Percentiles rank a stretch among this genome's conserved stretches.
phyloP scores from a whole-genome alignment of 2,797 vertebrate genomes.

The Rhinoraja longicauda region DNA sequence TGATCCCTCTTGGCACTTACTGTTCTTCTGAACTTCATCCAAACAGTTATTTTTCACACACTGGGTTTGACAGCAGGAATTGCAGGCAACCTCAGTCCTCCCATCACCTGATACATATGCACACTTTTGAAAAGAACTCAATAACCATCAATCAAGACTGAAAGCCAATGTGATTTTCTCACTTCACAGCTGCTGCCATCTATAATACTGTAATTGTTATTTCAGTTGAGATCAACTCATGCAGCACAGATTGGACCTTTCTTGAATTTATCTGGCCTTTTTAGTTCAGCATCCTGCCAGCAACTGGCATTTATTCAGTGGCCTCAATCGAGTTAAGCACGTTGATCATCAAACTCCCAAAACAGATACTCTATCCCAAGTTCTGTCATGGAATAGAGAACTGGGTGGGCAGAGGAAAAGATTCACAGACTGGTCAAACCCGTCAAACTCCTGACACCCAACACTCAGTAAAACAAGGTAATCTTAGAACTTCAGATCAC shows the following conservation, averaged over 20 bases:
- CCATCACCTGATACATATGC: not conserved
- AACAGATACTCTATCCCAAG: no score
- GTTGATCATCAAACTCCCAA: no score
- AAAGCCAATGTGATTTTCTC: not conserved
- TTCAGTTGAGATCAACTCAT: not conserved
- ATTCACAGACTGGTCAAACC: no score
- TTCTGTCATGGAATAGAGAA: no score
- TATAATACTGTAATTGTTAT: not conserved
- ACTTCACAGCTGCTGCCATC: not conserved
- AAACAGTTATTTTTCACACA: not conserved
- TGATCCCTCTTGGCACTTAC: not conserved
- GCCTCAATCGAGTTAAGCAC: not conserved
- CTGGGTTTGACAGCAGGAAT: not conserved
- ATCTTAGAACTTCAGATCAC: not conserved
- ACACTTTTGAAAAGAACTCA: not conserved
- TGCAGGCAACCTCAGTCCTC: not conserved
- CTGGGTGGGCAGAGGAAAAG: no score
- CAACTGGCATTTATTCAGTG: not conserved
- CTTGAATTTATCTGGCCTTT: not conserved
- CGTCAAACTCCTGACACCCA: no score
- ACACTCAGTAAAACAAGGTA: not conserved
- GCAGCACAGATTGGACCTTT: not conserved
- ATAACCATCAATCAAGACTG: not conserved
- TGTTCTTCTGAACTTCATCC: not conserved
- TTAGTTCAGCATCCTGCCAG: no score